These are phyloP conservation scores for Mesoclemmys tuberculata DNA, from an alignment of 2,113 vertebrate genomes.

Conservation along the genomic window DNA sequence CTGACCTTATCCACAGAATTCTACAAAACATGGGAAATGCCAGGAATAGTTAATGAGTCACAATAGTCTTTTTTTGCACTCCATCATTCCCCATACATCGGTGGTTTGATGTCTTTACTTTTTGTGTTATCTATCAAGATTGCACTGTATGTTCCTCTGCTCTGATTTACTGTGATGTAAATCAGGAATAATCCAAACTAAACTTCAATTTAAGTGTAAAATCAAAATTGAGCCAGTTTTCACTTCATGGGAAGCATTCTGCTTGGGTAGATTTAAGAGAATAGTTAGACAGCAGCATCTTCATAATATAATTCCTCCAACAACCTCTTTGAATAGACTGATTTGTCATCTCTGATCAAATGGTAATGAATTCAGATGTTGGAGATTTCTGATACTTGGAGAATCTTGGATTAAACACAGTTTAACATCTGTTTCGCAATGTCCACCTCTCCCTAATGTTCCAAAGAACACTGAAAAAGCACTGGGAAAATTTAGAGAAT, in stretches of 20 bases:
- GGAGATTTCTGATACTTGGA: not conserved
- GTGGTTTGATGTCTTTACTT: not conserved
- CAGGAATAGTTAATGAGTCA: not conserved
- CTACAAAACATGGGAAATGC: not conserved
- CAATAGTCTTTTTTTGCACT: not conserved
- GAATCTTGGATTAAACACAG: not conserved
- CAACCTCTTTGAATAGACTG: not conserved
- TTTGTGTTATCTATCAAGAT: not conserved
- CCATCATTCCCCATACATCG: not conserved
- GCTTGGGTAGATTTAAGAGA: not conserved
- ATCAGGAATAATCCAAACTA: not conserved
- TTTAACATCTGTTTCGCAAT: not conserved
- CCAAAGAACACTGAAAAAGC: not conserved
- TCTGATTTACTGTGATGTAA: not conserved
- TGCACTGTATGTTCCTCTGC: not conserved
- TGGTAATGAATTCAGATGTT: not conserved
- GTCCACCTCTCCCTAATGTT: slow-evolving; percentile 10
- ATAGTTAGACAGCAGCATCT: not conserved
- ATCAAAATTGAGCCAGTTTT: not conserved
- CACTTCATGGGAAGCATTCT: not conserved
- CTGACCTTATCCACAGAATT: not conserved
- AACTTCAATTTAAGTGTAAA: not conserved
- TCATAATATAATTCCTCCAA: slow-evolving; percentile 17
- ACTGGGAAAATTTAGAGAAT: slow-evolving; percentile 21
- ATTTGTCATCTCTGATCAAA: not conserved